These are phyloP conservation scores for Tenodera sinensis DNA, from an alignment of 2,888 invertebrate species.

Conservation along the genomic window DNA sequence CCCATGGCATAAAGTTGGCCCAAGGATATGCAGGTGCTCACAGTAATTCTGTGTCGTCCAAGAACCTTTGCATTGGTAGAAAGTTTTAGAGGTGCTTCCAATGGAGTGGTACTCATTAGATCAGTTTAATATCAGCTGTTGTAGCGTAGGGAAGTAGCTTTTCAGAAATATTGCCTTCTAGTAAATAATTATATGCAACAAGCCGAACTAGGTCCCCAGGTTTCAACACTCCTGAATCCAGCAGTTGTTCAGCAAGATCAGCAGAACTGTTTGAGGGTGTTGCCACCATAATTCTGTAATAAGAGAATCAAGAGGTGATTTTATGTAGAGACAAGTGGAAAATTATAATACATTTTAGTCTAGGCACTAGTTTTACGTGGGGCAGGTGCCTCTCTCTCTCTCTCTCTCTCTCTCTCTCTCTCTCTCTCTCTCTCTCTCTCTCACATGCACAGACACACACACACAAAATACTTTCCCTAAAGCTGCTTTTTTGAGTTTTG, in stretches of 20 bases:
- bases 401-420: no score
- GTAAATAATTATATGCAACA: conserved; percentile 62
- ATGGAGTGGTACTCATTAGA: conserved; percentile 34
- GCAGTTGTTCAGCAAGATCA: conserved; percentile 73
- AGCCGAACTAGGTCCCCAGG: conserved; percentile 78
- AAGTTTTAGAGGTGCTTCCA: conserved; percentile 37
- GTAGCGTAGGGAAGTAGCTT: conserved; percentile 67
- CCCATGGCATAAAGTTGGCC: conserved; percentile 67
- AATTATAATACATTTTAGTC: no score
- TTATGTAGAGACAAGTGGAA: no score
- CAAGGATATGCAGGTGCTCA: conserved; percentile 78
- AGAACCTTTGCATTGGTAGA: conserved; percentile 48
- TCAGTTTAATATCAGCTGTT: conserved; percentile 49
- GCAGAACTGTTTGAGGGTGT: conserved; percentile 92
- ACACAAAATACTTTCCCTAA: no score
- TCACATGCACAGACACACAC: no score
- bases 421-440: no score
- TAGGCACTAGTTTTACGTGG: no score
- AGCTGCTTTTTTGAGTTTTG: no score
- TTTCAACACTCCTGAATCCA: conserved; percentile 65
- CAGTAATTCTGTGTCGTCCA: conserved; percentile 73
- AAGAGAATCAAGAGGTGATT: not conserved
- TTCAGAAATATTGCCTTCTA: conserved; percentile 61
- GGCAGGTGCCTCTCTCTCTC: no score
- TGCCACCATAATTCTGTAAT: conserved; percentile 65